These are phyloP conservation scores for Phrynosoma platyrhinos DNA, from an alignment of 2,113 vertebrate genomes.

Conservation along the genomic window DNA sequence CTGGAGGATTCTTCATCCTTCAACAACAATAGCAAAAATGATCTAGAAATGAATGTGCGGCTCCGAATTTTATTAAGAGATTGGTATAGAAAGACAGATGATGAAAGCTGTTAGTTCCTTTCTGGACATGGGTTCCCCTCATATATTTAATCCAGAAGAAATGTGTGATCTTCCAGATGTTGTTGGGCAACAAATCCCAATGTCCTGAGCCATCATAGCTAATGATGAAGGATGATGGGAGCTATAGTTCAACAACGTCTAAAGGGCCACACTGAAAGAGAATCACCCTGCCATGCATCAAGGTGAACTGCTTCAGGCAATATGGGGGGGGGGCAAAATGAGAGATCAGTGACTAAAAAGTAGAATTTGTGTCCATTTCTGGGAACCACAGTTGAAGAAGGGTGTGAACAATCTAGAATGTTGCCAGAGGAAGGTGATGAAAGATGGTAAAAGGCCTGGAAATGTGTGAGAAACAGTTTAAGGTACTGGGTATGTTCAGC, in stretches of 20 bases:
- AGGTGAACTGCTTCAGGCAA: not conserved
- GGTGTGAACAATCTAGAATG: too few relatives aligned
- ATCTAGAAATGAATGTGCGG: constrained; percentile 56
- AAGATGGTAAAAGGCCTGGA: too few relatives aligned
- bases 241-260: not conserved
- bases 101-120: not conserved
- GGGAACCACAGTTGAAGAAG: too few relatives aligned
- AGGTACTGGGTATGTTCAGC: too few relatives aligned
- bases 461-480: too few relatives aligned
- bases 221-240: not conserved
- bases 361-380: not conserved
- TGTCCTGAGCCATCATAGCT: not conserved
- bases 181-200: not conserved
- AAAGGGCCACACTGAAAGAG: not conserved
- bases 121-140: not conserved
- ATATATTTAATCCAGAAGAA: not conserved
- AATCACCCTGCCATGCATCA: not conserved
- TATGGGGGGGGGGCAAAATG: not conserved
- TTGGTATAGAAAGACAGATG: not conserved
- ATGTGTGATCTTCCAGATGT: not conserved
- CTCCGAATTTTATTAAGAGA: constrained; percentile 46
- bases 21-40: constrained; percentile 59
- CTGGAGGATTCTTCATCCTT: constrained; percentile 49
- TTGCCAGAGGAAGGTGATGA: too few relatives aligned
- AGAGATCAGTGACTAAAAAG: not conserved